A percentile compares a stretch with the other conserved stretches of the same genome.
These are phyloP conservation scores for Microcebus tavaratra DNA, from an alignment of 2,113 vertebrate species.

Conservation along the genomic window DNA sequence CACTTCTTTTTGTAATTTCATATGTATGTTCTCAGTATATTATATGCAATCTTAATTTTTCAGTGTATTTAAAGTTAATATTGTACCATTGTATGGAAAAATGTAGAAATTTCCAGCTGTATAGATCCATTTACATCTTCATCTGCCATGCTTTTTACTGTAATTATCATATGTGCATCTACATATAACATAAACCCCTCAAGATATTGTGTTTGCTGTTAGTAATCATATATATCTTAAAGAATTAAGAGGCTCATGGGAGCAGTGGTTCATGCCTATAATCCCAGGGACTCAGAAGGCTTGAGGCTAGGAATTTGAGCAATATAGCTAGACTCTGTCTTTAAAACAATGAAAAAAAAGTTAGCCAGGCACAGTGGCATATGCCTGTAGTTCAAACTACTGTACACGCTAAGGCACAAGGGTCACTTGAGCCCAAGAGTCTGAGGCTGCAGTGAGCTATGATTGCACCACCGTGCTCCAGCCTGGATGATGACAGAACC, in stretches of 20 bases:
- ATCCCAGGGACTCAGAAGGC: no score
- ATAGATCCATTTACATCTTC: background rate
- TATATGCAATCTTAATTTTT: background rate
- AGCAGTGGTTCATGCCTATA: no score
- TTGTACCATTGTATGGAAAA: background rate
- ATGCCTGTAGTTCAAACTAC: no score
- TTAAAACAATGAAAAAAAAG: no score
- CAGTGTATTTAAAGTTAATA: background rate
- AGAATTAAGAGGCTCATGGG: background rate
- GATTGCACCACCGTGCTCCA: no score
- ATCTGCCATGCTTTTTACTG: background rate
- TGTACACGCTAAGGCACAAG: no score
- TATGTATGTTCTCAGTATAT: background rate
- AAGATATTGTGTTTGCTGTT: background rate
- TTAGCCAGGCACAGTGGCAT: no score
- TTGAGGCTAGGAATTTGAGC: no score
- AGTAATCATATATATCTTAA: background rate
- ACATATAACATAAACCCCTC: background rate
- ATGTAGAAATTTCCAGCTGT: background rate
- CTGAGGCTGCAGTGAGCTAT: no score
- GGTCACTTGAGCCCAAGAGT: no score
- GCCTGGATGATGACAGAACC: no score
- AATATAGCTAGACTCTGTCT: no score
- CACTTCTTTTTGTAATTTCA: background rate
- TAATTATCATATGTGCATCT: background rate